Evolutionary conservation across 2,888 invertebrate genomes (phyloP), one percentile per base, ranked within the genome.

Genomic region (Bellardia bayeri): DNA sequence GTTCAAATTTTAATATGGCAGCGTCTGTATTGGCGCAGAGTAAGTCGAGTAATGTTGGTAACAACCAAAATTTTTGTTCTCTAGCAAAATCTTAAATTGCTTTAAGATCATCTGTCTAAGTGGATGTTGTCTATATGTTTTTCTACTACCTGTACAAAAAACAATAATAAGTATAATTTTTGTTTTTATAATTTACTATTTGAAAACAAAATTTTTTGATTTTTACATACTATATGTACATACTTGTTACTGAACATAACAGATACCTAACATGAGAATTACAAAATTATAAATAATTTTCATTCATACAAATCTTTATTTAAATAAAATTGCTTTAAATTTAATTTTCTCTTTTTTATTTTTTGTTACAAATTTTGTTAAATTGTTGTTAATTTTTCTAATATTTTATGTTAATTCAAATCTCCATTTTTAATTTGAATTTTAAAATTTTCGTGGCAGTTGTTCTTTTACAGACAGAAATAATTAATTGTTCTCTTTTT

Each of bases 21-120:
- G 96, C 97, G 93, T 96, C 97, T 92, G 95, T 97, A 93, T 95
- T 97, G 94, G 97, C 97, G 94, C 97, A 97, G 95, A 97, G 97
- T 97, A 96, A 96, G 96, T 96, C 92, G 90, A 92, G 91, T 93
- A 92, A 92, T 92, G 92, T 93, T 93, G 92, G 92, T 92, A 92
- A 92, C 92, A 92, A 90, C 90, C 90, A 90, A 90, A 88, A 80
- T 81, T 88, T 82, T 81, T 82, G 30, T 42, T 89, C 49, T 33
- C 75, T 74, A 71, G 54, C 40, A 23, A 78, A 81, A 45, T 42
- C 80, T 63, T 58, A 56, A 71, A 42, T 45, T 33, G 37, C 58
- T 45, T 54, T 75, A 71, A 80, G 71, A 80, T 68, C 45, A 80
- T 68, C 45, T 16, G 13, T 40, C 6, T 61, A 33, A 69, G 58